phyloP scores from a whole-genome alignment of 30 jellyfish, hydroid and myxozoan genomes.

The Chrysaora quinquecirrha region DNA sequence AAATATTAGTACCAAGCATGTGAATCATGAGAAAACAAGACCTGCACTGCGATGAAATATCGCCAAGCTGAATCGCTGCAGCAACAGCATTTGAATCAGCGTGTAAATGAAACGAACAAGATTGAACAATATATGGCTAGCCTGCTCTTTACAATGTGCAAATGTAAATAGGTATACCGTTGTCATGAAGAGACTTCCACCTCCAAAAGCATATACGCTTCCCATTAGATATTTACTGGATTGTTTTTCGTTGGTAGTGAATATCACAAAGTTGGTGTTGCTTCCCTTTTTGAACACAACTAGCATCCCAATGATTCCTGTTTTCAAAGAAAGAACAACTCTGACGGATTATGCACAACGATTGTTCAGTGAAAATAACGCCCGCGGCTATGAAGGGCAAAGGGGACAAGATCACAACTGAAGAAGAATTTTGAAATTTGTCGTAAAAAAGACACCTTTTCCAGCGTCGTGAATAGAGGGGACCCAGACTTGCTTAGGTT shows the following conservation, averaged over 20 bases:
- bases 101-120: constrained; percentile 17
- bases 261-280: constrained; percentile 8
- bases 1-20: constrained; percentile 44
- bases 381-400: too few species aligned
- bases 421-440: too few species aligned
- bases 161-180: constrained; percentile 12
- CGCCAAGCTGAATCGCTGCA: constrained; percentile 43
- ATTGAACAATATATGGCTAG: constrained; percentile 11
- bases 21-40: constrained; percentile 32
- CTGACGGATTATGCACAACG: too few species aligned
- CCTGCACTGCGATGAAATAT: constrained; percentile 1
- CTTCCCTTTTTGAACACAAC: constrained; percentile 9
- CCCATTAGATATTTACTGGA: constrained; percentile 55
- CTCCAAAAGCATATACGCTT: constrained; percentile 70
- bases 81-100: constrained; percentile 39
- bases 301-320: constrained; percentile 32
- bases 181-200: constrained; percentile 43
- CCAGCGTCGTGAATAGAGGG: too few species aligned
- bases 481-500: too few species aligned
- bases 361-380: too few species aligned
- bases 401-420: too few species aligned
- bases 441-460: too few species aligned
- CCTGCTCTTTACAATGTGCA: constrained; percentile 36
- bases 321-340: too few species aligned
- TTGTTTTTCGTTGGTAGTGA: constrained; percentile 6